phyloP scores from a whole-genome alignment of 2,797 vertebrate species.

The Sebastolobus alascanus region DNA sequence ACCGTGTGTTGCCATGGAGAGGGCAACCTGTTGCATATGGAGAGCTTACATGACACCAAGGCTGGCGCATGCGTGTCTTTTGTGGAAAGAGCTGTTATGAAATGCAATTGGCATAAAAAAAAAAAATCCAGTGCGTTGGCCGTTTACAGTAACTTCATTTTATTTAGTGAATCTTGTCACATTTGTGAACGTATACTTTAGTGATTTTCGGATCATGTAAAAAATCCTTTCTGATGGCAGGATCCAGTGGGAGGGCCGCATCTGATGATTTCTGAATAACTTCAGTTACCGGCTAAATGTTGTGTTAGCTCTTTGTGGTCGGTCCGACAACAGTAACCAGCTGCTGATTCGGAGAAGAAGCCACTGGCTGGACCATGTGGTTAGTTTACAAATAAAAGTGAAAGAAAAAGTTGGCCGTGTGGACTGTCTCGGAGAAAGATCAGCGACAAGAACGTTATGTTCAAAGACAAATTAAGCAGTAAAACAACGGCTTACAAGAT shows the following conservation, averaged over 20 bases:
- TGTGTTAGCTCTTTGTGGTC: too few relatives aligned
- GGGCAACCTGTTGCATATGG: constrained; percentile 48
- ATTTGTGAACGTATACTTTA: neutral
- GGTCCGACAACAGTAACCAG: too few relatives aligned
- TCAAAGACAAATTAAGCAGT: too few relatives aligned
- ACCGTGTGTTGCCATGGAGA: constrained; percentile 78
- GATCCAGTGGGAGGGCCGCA: neutral
- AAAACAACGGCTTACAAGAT: too few relatives aligned
- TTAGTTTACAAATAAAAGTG: too few relatives aligned
- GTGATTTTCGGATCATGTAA: neutral
- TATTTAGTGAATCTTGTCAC: neutral
- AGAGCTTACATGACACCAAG: constrained; percentile 37
- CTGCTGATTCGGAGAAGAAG: too few relatives aligned
- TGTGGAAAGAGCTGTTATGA: constrained; percentile 12
- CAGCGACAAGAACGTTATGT: too few relatives aligned
- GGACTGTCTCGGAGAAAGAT: too few relatives aligned
- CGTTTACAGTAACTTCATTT: neutral
- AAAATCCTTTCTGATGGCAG: neutral
- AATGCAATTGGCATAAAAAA: neutral
- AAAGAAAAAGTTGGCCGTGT: too few relatives aligned
- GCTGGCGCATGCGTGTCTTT: constrained; percentile 9
- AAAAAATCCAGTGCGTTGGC: neutral
- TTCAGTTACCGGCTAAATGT: neutral
- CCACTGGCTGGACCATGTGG: too few relatives aligned
- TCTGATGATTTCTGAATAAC: neutral